Base-by-base conservation (phyloP, 2,888 invertebrate species). In the Taphrorychus bicolor region DNA sequence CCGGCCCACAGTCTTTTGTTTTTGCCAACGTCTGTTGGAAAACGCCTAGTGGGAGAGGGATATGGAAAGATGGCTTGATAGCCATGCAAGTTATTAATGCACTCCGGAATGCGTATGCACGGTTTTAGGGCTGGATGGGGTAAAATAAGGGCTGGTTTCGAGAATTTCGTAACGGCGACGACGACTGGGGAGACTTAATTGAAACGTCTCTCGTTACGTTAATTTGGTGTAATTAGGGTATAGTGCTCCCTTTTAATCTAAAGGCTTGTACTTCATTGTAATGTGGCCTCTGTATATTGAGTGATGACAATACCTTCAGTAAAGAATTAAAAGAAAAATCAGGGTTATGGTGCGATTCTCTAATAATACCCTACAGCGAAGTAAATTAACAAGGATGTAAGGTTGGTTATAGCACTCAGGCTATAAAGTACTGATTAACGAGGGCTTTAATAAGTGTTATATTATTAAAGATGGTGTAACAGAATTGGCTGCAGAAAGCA, bases 1-100 rank as follows among this genome's bases (percentile, higher is more conserved):
- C 80, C 82, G 76, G 78, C 82, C 82, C 81, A 81, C 81, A 77
- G 71, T 74, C 73, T 79, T 79, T 81, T 82, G 81, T 82, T 81
- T 82, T 75, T 42, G 45, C 56, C 40, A 53, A 42, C 64, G 56
- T 65, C 65, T 65, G 61, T 56, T 69, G 53, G 66, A 70, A 70
- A 65, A 54, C 7, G 16, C 51, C 16, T 60, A 59, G 21, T 18
- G 45, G 45, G 14, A 58, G 68, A 52, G 24, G 19, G 56, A 40
- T 54, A 52, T 59, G 52, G 32, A 69, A 65, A 65, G 69, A 69
- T 69, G 69, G 69, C 60, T 60, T 69, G 64, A 65, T 69, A 60
- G 57, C 69, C 59, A 64, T 64, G 69, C 69, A 64, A 52, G 58
- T 61, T 66, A 69, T 69, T 69, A 66, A 69, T 69, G 69, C 65